Conservation (phyloP, 2,113 vertebrate genomes). For the Colius striatus region DNA sequence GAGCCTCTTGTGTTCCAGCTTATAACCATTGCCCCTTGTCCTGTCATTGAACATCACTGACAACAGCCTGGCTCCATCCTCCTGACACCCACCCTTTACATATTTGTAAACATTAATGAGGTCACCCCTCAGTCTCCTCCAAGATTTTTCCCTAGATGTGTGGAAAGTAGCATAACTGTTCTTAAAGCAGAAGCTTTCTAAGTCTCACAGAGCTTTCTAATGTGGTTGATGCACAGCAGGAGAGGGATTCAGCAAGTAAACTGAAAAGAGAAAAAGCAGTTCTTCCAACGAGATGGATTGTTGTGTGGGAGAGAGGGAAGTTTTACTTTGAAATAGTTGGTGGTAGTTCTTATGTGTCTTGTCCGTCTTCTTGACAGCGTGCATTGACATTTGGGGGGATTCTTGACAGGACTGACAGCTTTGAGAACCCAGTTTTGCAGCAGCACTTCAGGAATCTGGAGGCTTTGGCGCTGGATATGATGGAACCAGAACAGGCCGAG, state of each 20-base stretch:
- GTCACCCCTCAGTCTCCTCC: too few species aligned
- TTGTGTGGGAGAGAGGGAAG: background rate
- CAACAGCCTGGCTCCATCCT: too few species aligned
- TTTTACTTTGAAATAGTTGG: background rate
- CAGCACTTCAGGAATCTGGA: constrained; percentile 95
- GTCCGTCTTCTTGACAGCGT: background rate
- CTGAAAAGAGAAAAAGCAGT: background rate
- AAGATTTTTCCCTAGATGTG: background rate
- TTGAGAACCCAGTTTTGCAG: constrained; percentile 95
- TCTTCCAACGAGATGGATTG: background rate
- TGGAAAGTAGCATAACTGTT: background rate
- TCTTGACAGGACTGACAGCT: constrained; percentile 85
- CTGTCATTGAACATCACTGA: too few species aligned
- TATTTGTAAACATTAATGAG: too few species aligned
- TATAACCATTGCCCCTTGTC: too few species aligned
- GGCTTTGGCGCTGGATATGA: constrained; percentile 89
- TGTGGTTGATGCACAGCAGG: background rate
- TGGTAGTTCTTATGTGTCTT: background rate
- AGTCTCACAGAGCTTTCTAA: background rate
- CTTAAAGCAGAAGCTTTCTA: background rate
- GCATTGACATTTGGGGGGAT: constrained; percentile 8
- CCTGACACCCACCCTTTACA: too few species aligned
- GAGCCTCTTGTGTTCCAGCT: too few species aligned
- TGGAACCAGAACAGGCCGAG: constrained; percentile 86
- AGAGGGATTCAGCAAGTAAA: background rate